These are phyloP conservation scores for Hypocryptadius cinnamomeus DNA, from an alignment of 2,113 vertebrate genomes.

Conservation along the genomic window DNA sequence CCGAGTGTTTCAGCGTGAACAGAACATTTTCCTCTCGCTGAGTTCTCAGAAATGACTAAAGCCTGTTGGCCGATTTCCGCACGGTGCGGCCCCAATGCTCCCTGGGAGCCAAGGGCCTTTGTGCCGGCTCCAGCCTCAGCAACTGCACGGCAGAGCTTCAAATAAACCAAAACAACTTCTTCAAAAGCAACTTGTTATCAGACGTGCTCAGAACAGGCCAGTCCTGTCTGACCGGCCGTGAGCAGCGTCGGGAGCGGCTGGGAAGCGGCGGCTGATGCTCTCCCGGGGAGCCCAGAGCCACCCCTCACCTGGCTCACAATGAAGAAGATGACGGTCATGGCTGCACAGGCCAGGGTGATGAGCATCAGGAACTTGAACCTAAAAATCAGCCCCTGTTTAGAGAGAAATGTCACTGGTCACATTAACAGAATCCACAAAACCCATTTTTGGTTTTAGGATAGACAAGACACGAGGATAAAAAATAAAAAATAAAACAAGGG, in stretches of 20 bases:
- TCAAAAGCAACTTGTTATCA: not conserved
- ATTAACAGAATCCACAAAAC: not conserved
- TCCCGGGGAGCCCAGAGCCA: not conserved
- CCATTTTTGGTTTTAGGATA: not conserved
- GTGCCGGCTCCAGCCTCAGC: not conserved
- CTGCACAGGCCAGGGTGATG: conserved; percentile 92
- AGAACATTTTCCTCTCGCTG: not conserved
- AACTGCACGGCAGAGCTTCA: not conserved
- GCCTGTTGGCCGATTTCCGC: not conserved
- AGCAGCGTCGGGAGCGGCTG: fast-evolving
- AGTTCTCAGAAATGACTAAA: not conserved
- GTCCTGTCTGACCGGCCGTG: not conserved
- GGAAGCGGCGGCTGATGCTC: not conserved
- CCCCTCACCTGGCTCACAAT: conserved; percentile 91
- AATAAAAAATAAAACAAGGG: conserved; percentile 6
- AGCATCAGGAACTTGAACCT: conserved; percentile 99
- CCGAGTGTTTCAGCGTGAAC: not conserved
- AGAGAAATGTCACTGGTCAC: conserved; percentile 26
- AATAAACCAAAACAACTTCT: not conserved
- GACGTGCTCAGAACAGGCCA: not conserved
- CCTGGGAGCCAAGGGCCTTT: not conserved
- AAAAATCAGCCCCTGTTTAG: conserved; percentile 89
- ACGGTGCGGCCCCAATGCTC: not conserved
- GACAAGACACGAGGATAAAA: not conserved
- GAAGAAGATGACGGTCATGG: conserved; percentile 97